Evolutionary conservation across 2,113 vertebrate species (phyloP).

Genomic region (Sylvilagus bachmani): DNA sequence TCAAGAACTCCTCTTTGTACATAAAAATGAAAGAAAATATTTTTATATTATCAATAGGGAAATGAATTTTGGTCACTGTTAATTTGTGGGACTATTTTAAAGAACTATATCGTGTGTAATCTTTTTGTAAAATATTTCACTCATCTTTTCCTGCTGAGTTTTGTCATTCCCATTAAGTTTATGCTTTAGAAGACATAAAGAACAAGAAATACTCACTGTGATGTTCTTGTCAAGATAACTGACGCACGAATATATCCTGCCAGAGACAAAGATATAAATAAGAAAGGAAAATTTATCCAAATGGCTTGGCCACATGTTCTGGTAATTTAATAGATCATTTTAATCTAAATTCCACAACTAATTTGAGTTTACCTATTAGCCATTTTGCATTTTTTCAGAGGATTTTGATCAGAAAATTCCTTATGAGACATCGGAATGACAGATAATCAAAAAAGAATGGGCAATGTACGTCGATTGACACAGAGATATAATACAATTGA

Average conservation of each 20-base stretch:
- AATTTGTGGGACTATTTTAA: conserved; percentile 19
- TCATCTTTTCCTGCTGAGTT: neutral
- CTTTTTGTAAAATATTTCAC: conserved; percentile 40
- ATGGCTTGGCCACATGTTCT: conserved; percentile 27
- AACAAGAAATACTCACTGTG: conserved; percentile 89
- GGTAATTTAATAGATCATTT: conserved; percentile 21
- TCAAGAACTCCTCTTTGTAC: conserved; percentile 16
- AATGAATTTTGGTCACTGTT: conserved; percentile 42
- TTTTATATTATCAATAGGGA: conserved; percentile 33
- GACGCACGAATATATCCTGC: conserved; percentile 92
- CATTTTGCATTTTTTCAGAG: conserved; percentile 49
- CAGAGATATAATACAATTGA: neutral
- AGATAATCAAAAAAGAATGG: neutral
- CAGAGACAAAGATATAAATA: conserved; percentile 75
- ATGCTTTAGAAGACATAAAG: conserved; percentile 39
- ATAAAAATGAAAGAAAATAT: conserved; percentile 39
- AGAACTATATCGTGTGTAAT: neutral
- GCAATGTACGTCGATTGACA: neutral
- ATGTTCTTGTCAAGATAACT: conserved; percentile 90
- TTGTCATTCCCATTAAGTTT: conserved; percentile 17
- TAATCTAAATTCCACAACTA: conserved; percentile 50
- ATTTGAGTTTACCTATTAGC: conserved; percentile 38
- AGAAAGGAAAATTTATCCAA: conserved; percentile 38
- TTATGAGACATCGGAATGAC: neutral
- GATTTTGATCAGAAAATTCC: conserved; percentile 34